Evolutionary conservation across 2,113 vertebrate genomes (phyloP).

Genomic region (Lepus americanus): DNA sequence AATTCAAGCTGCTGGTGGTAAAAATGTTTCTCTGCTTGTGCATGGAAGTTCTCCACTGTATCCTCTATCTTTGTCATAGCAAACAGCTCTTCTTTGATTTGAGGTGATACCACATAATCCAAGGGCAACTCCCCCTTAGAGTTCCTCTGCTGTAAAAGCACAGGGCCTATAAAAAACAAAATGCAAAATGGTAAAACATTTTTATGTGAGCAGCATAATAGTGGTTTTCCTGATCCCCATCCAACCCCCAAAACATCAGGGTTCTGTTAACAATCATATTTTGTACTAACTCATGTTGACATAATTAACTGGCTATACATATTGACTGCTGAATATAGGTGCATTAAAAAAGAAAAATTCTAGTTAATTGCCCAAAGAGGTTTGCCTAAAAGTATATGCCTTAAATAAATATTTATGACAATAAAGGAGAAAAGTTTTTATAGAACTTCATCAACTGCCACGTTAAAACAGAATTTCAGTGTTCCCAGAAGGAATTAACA

Average conservation of each 20-base stretch:
- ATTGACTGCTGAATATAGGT: conserved; percentile 75
- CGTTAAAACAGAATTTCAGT: conserved; percentile 58
- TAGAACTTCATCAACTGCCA: conserved; percentile 16
- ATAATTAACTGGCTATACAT: conserved; percentile 77
- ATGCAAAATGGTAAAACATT: conserved; percentile 74
- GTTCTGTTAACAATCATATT: conserved; percentile 80
- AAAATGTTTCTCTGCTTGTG: conserved; percentile 79
- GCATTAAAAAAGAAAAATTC: conserved; percentile 62
- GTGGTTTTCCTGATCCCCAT: conserved; percentile 71
- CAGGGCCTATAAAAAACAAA: conserved; percentile 89
- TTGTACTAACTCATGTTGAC: conserved; percentile 81
- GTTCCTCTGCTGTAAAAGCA: conserved; percentile 91
- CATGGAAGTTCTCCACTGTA: conserved; percentile 82
- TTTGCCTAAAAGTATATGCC: conserved; percentile 24
- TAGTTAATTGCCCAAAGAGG: conserved; percentile 71
- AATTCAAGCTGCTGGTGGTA: conserved; percentile 85
- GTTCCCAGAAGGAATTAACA: conserved; percentile 24
- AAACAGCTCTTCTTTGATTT: conserved; percentile 90
- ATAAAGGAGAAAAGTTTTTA: not conserved
- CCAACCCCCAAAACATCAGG: not conserved
- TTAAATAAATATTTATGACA: conserved; percentile 6
- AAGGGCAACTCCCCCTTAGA: conserved; percentile 87
- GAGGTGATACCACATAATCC: conserved; percentile 88
- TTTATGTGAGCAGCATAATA: conserved; percentile 76
- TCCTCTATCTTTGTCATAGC: conserved; percentile 86